Evolutionary conservation across 2,797 vertebrate species (phyloP), one percentile per base, ranked within the genome.

Genomic region (Adrianichthys oophorus): DNA sequence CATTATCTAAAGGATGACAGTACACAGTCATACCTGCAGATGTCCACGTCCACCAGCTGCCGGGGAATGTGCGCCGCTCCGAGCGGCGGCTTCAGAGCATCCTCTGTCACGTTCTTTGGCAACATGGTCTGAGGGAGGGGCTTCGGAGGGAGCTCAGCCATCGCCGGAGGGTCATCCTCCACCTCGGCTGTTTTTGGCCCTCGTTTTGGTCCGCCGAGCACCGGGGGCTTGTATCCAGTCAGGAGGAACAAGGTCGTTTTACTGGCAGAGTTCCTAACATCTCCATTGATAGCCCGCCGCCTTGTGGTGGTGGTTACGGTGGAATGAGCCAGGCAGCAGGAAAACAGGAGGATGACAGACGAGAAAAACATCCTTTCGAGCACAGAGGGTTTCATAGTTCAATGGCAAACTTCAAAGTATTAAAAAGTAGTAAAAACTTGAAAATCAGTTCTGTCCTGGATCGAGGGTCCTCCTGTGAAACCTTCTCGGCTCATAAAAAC

Each of bases 41-140:
- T 82, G 48, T 97, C 95, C 62, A 92, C 91, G 0, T 92, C 88
- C 62, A 92, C 80, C 76, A 92, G 79, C n/a, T 90, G 83, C 2
- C 78, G 85, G 1, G 91, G 91, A 0, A 85, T 86, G 79, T 92
- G 89, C 2, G 91, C 92, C 0, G 85, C 88, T 0, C 90, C 88
- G 4, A 91, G 89, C 0, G 92, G 92, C 1, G 91, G 82, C 56
- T 88, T 92, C 82, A 88, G 90, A 68, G 77, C 92, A 49, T 89
- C 85, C 1, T 76, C 88, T 2, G 88, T 92, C 81, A 90, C 80
- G 72, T 77, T 93, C 74, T 89, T 92, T 16, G 89, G 90, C 66
- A 92, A 80, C 78, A 93, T 93, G 66, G 90, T 93, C 80, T 95
- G 93, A 10, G 94, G 93, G 72, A 93, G 90, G 52, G 92, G 91